Evolutionary conservation across 2,888 invertebrate species (phyloP).

Genomic region (Molanna angustata): DNA sequence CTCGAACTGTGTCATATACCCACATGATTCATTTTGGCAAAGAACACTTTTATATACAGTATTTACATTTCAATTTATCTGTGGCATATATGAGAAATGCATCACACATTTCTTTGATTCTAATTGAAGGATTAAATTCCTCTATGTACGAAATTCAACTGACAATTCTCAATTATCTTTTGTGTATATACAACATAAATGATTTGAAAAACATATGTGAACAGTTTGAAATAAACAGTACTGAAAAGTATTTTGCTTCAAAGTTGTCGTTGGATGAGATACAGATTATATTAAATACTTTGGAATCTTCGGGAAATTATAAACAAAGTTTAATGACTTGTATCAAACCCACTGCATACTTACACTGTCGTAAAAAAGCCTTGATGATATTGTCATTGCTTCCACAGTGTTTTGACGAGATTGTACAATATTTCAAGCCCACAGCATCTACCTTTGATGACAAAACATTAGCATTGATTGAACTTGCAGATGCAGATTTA

Average conservation of each 20-base stretch:
- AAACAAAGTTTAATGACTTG: constrained; percentile 36
- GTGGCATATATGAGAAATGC: constrained; percentile 6
- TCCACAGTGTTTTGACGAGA: constrained; percentile 36
- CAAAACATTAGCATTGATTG: constrained; percentile 39
- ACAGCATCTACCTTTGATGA: constrained; percentile 31
- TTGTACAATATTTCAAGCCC: constrained; percentile 32
- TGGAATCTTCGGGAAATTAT: background rate
- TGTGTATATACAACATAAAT: constrained; percentile 20
- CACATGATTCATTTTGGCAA: constrained; percentile 19
- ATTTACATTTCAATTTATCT: constrained; percentile 22
- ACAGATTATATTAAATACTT: constrained; percentile 10
- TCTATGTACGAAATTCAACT: constrained; percentile 18
- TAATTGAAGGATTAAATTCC: constrained; percentile 9
- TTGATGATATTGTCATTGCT: constrained; percentile 41
- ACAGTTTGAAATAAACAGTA: constrained; percentile 23
- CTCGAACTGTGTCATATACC: background rate
- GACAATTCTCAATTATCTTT: constrained; percentile 20
- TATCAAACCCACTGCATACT: constrained; percentile 37
- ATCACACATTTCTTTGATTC: constrained; percentile 1
- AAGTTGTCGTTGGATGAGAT: constrained; percentile 4
- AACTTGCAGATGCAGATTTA: constrained; percentile 39
- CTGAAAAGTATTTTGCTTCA: constrained; percentile 22
- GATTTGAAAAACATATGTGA: constrained; percentile 16
- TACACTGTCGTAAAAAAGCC: constrained; percentile 44
- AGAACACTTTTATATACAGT: constrained; percentile 18